Base-by-base conservation (phyloP, 2,797 vertebrate species). In the Chiloscyllium punctatum region DNA sequence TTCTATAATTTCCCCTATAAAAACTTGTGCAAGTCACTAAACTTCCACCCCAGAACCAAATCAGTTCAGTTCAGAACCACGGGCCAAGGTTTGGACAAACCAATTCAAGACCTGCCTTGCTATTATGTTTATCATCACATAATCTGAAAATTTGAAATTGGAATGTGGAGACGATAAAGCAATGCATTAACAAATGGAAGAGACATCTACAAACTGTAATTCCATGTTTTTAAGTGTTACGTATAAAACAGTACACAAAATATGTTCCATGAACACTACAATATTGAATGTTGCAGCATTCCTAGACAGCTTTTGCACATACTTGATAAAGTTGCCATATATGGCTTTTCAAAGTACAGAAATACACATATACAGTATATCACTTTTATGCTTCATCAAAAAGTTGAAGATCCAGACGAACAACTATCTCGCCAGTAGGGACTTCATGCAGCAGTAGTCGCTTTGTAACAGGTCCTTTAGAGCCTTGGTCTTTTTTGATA, bases 401-500 rank as follows among this genome's bases (percentile, higher is more conserved):
- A 95, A 99, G 96, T 96, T 99, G 99, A 96, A 99, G 98, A 97
- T 99, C 99, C 96, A 99, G 97, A 94, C 99, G 98, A 96, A 99
- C 99, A n/a, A 99, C 98, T 21, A 99, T 99, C 97, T 99, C 99
- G 69, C 99, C 99, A 0, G 99, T 99, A n/a, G 99, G 99, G 95
- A 99, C 99, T 97, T 99, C 99, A 0, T 99, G 99, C 95, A 99
- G 98, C 57, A 99, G 98, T 96, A 99, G 97, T 97, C 99, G 98
- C 97, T 99, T 99, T 0, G 99, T 99, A 94, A 99, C 99, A 21
- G 99, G 99, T 95, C 99, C 99, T 97, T 99, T 99, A 62, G 99
- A 99, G 69, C 99, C 99, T 97, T 99, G 99, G 97, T 99, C 99
- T 97, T 98, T 99, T 98, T 99, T 99, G 96, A 99, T 99, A 96